phyloP scores from a whole-genome alignment of 2,888 invertebrate species.

The Thera britannica region DNA sequence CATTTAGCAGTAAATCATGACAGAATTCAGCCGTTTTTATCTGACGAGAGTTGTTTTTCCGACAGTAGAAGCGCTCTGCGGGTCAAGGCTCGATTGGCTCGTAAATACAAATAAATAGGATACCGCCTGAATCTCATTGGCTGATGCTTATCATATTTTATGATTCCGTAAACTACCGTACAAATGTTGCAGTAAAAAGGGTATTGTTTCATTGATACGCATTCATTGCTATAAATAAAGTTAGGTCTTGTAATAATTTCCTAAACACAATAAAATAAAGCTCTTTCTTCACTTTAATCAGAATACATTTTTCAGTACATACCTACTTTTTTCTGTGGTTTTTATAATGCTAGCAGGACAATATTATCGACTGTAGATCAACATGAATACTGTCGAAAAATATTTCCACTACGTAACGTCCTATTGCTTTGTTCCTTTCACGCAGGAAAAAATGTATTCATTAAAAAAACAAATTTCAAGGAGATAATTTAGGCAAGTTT shows the following conservation, averaged over 20 bases:
- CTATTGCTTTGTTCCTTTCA: too few relatives aligned
- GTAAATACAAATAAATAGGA: slow-evolving; percentile 80
- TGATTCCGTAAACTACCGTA: slow-evolving; percentile 69
- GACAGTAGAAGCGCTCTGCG: slow-evolving; percentile 50
- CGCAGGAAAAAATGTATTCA: too few relatives aligned
- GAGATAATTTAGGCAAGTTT: too few relatives aligned
- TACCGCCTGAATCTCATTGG: slow-evolving; percentile 72
- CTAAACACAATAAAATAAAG: neutral
- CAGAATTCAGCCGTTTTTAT: slow-evolving; percentile 57
- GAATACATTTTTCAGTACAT: too few relatives aligned
- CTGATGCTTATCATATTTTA: slow-evolving; percentile 80
- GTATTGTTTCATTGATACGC: slow-evolving; percentile 58
- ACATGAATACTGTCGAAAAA: too few relatives aligned
- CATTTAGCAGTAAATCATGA: slow-evolving; percentile 56
- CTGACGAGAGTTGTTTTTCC: slow-evolving; percentile 63
- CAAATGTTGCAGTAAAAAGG: slow-evolving; percentile 66
- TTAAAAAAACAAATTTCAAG: too few relatives aligned
- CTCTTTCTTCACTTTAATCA: neutral
- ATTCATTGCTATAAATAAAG: slow-evolving; percentile 28
- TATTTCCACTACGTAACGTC: too few relatives aligned
- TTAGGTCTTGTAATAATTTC: slow-evolving; percentile 33
- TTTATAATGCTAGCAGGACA: too few relatives aligned
- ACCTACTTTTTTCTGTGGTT: too few relatives aligned
- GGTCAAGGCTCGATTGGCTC: slow-evolving; percentile 65
- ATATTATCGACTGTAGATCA: too few relatives aligned